These are phyloP conservation scores for Enteromius trimaculatus DNA, from an alignment of 2,797 vertebrate species.

Conservation along the genomic window DNA sequence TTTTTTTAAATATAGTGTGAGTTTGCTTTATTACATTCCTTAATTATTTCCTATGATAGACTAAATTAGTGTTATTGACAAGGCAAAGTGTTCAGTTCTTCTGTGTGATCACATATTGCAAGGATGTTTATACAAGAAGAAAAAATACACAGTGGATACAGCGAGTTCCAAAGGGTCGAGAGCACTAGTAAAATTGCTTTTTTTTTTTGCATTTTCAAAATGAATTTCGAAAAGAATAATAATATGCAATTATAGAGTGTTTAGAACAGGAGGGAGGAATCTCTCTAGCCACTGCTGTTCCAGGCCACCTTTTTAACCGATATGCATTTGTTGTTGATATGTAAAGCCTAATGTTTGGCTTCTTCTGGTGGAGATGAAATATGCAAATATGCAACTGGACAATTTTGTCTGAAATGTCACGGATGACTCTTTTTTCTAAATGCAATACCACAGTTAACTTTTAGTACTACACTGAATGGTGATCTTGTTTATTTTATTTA, in stretches of 20 bases:
- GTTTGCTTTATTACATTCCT: neutral
- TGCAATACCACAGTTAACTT: neutral
- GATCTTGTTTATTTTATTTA: neutral
- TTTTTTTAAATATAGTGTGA: neutral
- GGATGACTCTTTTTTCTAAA: neutral
- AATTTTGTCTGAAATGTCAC: neutral
- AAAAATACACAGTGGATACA: neutral
- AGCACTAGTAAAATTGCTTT: neutral
- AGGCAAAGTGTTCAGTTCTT: constrained; percentile 4
- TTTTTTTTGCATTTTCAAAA: constrained; percentile 1
- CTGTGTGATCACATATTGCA: neutral
- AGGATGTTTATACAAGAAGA: neutral
- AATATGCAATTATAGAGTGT: neutral
- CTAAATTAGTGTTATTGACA: neutral
- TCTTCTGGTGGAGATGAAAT: neutral
- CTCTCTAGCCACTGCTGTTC: neutral
- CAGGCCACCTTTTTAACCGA: neutral
- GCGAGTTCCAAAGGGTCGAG: neutral
- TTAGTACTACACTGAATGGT: neutral
- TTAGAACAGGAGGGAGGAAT: neutral
- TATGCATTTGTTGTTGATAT: constrained; percentile 1
- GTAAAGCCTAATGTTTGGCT: neutral
- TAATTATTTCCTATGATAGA: neutral
- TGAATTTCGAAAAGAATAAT: neutral
- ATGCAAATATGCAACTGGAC: neutral